These are phyloP conservation scores for Brachymystax lenok DNA, from an alignment of 2,797 vertebrate genomes.

Conservation along the genomic window DNA sequence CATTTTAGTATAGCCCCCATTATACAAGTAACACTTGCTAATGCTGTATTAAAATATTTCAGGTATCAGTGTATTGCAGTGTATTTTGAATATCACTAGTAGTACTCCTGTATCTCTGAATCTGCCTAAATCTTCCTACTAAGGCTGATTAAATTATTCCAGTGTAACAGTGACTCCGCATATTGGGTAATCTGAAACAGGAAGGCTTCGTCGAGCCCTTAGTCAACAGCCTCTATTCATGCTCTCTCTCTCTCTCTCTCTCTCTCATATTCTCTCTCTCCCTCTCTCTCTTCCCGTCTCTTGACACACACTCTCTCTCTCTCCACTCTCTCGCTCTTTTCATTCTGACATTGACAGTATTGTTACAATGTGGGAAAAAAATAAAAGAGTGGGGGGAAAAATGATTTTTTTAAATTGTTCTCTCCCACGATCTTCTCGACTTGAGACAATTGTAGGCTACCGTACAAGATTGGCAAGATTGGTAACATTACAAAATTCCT, in stretches of 20 bases:
- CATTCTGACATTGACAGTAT: not conserved
- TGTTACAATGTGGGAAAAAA: not conserved
- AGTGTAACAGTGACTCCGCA: constrained; percentile 26
- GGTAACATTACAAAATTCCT: not conserved
- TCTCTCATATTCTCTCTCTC: too few species aligned
- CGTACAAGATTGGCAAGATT: not conserved
- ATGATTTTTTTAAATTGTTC: not conserved
- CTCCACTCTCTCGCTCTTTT: not conserved
- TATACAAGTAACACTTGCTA: too few species aligned
- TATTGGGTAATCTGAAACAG: not conserved
- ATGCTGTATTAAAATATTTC: too few species aligned
- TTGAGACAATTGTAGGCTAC: not conserved
- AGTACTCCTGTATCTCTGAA: not conserved
- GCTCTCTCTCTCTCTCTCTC: too few species aligned
- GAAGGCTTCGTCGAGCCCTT: not conserved
- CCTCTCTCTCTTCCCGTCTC: too few species aligned
- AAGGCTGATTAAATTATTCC: too few species aligned
- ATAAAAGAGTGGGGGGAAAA: not conserved
- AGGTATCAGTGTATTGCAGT: too few species aligned
- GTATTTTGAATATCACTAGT: constrained; percentile 6
- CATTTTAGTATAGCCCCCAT: too few species aligned
- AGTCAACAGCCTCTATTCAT: not conserved
- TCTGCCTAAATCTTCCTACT: not conserved
- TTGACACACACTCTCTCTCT: too few species aligned
- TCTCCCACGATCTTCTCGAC: not conserved